Percentiles rank a stretch among this genome's conserved stretches.
These are phyloP conservation scores for Danaus chrysippus DNA, from an alignment of 2,888 invertebrate genomes.

Conservation along the genomic window DNA sequence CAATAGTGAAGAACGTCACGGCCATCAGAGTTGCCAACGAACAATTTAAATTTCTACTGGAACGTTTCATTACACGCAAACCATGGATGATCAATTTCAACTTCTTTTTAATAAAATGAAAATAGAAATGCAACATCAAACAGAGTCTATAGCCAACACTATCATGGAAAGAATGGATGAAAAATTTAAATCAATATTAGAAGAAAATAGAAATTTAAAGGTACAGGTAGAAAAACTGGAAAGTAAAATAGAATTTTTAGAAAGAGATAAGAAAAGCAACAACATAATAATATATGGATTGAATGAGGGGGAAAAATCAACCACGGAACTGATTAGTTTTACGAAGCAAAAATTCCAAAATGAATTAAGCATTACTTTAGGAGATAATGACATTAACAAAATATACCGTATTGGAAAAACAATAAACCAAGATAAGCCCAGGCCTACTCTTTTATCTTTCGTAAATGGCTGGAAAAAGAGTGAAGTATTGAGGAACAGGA, in stretches of 20 bases:
- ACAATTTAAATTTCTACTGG: too few species aligned
- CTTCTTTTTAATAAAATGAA: constrained; percentile 20
- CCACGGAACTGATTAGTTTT: constrained; percentile 10
- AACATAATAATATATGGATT: constrained; percentile 20
- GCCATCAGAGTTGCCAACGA: constrained; percentile 3
- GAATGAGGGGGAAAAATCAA: constrained; percentile 19
- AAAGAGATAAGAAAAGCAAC: constrained; percentile 25
- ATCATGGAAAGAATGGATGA: constrained; percentile 24
- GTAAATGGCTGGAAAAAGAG: constrained; percentile 19
- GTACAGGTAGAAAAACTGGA: constrained; percentile 19
- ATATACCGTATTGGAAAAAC: too few species aligned
- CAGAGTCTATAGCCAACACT: constrained; percentile 15
- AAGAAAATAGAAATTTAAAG: constrained; percentile 27
- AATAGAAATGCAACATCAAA: constrained; percentile 15
- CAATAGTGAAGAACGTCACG: too few species aligned
- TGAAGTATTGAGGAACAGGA: constrained; percentile 15
- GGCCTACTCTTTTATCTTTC: constrained; percentile 4
- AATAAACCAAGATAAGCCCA: too few species aligned
- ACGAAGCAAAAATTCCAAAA: constrained; percentile 11
- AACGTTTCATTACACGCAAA: too few species aligned
- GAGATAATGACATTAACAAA: constrained; percentile 15
- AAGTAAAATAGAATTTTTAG: constrained; percentile 20
- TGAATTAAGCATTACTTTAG: constrained; percentile 11
- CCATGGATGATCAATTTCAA: constrained; percentile 22
- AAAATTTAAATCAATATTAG: constrained; percentile 22